These are phyloP conservation scores for Pantherophis vulpinus DNA, from an alignment of 2,797 vertebrate genomes.

Conservation along the genomic window DNA sequence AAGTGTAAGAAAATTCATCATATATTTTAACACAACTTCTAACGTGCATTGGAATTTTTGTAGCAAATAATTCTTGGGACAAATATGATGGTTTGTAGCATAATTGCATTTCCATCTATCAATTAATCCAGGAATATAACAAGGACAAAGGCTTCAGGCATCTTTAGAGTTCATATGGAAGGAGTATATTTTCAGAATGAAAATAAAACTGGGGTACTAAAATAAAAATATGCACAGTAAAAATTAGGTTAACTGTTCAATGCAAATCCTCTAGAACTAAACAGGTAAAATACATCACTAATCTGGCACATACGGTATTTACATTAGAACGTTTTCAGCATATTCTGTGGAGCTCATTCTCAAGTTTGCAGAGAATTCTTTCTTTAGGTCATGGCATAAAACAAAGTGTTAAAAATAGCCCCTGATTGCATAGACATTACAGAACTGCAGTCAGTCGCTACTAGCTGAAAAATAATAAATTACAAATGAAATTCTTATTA, in stretches of 20 bases:
- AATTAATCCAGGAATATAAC: neutral
- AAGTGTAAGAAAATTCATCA: neutral
- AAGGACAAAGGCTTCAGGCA: neutral
- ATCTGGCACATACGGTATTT: neutral
- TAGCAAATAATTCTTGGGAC: neutral
- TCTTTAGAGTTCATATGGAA: neutral
- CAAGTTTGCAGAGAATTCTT: neutral
- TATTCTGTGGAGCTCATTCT: neutral
- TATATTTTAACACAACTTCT: neutral
- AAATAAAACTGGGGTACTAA: neutral
- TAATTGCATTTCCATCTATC: neutral
- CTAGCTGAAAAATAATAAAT: neutral
- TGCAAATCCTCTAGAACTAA: neutral
- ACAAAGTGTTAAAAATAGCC: neutral
- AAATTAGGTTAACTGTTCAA: neutral
- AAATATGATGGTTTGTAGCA: neutral
- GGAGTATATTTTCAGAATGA: neutral
- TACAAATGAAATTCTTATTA: neutral
- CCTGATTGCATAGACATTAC: neutral
- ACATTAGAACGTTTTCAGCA: neutral
- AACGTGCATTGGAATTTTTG: neutral
- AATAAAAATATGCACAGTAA: neutral
- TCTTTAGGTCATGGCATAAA: neutral
- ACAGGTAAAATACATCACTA: neutral
- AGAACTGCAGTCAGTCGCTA: neutral